Conservation (phyloP, 2,113 vertebrate genomes). For the Marmota monax region DNA sequence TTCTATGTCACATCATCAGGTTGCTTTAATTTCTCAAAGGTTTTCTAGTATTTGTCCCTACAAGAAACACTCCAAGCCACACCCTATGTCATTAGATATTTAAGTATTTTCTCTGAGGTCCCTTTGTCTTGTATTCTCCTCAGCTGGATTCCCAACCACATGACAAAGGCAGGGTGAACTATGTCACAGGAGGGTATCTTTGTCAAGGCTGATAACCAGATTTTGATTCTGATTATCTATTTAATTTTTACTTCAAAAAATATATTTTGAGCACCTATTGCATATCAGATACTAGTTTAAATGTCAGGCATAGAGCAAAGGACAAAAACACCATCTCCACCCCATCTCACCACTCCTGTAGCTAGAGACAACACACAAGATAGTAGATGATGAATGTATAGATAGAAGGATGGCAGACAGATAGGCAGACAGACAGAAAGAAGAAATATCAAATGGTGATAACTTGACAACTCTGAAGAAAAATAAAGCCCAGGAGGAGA, state of each 20-base stretch:
- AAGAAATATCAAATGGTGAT: not conserved
- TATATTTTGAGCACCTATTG: not conserved
- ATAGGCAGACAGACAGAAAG: too few relatives aligned
- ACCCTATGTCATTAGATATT: not conserved
- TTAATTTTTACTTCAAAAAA: not conserved
- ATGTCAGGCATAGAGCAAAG: not conserved
- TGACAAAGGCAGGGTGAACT: not conserved
- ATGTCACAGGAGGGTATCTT: not conserved
- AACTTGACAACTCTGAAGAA: not conserved
- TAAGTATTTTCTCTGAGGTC: not conserved
- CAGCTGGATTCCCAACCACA: not conserved
- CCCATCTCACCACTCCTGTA: not conserved
- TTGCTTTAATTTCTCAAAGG: not conserved
- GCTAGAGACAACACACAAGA: not conserved
- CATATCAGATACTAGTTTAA: not conserved
- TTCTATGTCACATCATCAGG: not conserved
- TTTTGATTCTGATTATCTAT: not conserved
- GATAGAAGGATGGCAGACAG: not conserved
- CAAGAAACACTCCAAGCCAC: not conserved
- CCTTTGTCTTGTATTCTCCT: not conserved
- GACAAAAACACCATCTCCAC: not conserved
- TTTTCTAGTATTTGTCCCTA: not conserved
- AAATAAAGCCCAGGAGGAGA: not conserved
- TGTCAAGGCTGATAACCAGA: not conserved
- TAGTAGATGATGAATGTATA: too few relatives aligned